Evolutionary conservation across 2,888 invertebrate genomes (phyloP).

Genomic region (Eucriotettix oculatus): DNA sequence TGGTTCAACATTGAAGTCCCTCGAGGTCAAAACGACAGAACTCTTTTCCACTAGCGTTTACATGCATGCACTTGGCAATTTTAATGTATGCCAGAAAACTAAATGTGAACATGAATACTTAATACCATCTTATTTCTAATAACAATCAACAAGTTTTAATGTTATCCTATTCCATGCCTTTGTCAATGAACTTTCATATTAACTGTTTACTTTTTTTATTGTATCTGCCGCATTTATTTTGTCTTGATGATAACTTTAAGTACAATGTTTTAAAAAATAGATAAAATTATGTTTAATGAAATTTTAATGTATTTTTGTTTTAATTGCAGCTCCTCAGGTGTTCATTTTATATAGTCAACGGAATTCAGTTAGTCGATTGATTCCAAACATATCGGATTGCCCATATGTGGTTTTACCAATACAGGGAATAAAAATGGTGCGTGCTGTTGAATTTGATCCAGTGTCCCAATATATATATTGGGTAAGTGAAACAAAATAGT

Average conservation of each 20-base stretch:
- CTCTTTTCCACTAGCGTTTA: no score
- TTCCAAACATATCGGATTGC: constrained; percentile 63
- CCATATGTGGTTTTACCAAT: constrained; percentile 68
- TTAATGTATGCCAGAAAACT: no score
- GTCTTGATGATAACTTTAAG: no score
- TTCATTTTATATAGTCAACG: constrained; percentile 77
- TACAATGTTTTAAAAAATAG: neutral
- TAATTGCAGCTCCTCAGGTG: constrained; percentile 55
- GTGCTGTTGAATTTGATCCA: constrained; percentile 78
- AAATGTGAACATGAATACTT: no score
- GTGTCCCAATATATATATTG: constrained; percentile 50
- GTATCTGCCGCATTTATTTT: neutral
- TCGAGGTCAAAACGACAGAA: no score
- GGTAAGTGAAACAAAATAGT: constrained; percentile 30
- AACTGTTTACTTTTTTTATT: no score
- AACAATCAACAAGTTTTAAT: no score
- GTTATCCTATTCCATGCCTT: no score
- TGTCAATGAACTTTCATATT: no score
- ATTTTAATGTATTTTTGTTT: neutral
- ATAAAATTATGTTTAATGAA: neutral
- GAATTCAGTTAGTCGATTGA: constrained; percentile 62
- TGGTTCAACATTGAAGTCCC: no score
- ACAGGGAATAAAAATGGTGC: constrained; percentile 58
- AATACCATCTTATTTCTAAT: no score
- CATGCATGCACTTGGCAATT: no score